Conservation (phyloP, 2,888 invertebrate species). For the Apamea crenata region DNA sequence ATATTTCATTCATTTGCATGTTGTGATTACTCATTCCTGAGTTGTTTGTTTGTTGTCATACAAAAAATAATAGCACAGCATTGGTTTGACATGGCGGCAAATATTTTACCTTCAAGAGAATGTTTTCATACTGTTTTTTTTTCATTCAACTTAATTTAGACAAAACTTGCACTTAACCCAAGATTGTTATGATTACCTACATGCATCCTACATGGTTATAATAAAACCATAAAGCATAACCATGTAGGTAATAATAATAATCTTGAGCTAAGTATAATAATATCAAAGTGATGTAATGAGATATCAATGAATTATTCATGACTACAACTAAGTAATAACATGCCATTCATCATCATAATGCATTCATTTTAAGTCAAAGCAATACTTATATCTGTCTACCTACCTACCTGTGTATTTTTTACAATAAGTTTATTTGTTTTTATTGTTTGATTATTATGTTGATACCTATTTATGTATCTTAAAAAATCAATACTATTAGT, state of each 20-base stretch:
- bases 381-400: background rate
- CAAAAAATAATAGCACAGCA: background rate
- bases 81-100: conserved; percentile 5
- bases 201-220: background rate
- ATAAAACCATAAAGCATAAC: background rate
- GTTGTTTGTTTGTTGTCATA: conserved; percentile 27
- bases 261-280: conserved; percentile 2
- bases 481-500: too few relatives aligned
- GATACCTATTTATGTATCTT: background rate
- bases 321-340: background rate
- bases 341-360: conserved; percentile 2
- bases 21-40: conserved; percentile 2
- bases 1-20: conserved; percentile 22
- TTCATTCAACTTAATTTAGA: background rate
- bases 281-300: conserved; percentile 25
- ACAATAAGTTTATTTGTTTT: background rate
- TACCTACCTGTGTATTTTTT: background rate
- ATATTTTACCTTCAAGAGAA: background rate
- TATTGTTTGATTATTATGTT: background rate
- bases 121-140: background rate
- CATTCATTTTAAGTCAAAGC: conserved; percentile 2
- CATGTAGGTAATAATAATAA: background rate
- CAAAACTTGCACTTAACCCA: background rate
- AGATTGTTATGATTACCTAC: background rate
- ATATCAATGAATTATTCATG: conserved; percentile 41